Conservation (phyloP, 2,113 vertebrate genomes). For the Pantherophis guttatus region DNA sequence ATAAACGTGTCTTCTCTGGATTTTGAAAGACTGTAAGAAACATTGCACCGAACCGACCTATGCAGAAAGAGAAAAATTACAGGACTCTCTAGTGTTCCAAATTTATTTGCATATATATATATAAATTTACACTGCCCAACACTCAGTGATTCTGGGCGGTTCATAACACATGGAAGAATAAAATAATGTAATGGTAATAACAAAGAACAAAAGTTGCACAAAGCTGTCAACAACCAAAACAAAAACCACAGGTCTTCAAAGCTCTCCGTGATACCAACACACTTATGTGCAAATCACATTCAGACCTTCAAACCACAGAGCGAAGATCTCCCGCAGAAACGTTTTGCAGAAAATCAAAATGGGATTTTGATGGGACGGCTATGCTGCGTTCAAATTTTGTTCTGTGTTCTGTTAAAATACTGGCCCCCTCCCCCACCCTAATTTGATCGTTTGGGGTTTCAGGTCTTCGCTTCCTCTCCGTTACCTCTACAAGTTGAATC, state of each 20-base stretch:
- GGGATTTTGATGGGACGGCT: neutral
- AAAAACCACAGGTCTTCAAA: neutral
- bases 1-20: neutral
- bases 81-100: neutral
- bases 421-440: too few relatives aligned
- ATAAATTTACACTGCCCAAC: neutral
- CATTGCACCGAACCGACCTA: neutral
- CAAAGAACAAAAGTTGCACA: neutral
- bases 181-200: neutral
- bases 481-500: neutral
- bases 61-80: neutral
- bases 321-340: neutral
- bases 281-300: neutral
- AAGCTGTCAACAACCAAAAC: neutral
- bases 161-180: neutral
- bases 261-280: neutral
- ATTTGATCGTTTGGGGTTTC: neutral
- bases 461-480: neutral
- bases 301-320: neutral
- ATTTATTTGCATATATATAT: neutral
- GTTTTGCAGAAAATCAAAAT: neutral
- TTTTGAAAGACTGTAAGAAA: neutral
- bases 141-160: neutral
- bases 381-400: neutral
- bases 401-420: neutral